Evolutionary conservation across 1,140 invertebrate genomes (phyloP), one percentile per base, ranked within the genome.

Genomic region (Meloidogyne chitwoodi): DNA sequence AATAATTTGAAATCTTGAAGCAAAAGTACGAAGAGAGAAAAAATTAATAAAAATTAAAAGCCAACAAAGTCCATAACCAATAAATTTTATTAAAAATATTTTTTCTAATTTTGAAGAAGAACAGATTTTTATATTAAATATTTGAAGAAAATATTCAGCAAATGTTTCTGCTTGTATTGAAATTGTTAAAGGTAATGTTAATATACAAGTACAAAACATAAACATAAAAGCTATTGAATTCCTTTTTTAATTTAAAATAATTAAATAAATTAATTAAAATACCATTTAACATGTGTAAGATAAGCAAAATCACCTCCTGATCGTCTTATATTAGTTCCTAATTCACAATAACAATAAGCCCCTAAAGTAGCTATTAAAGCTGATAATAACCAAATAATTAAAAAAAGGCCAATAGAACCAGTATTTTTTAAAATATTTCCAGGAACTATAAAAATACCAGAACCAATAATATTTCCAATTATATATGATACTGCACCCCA

Each of bases 381-480:
- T 16, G 83, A 83, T 4, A 83, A 22, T 27, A 34, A 24, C 81
- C 81, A 83, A 64, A 83, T 73, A 29, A 74, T 74, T 19, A 83
- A 72, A 14, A 81, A 82, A 29, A 84, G 67, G 16, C 81, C 81
- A 48, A 83, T 79, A n/a, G 86, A 87, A 34, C 78, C 73, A 5
- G 84, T 81, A 64, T 81, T 65, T 24, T 69, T 63, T 22, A 84
- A 75, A 27, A 86, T 84, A 19, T 71, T 75, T 11, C 92, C 93
- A 1, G 94, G 94, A 56, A 93, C 93, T 22, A 97, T 93, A 88
- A 97, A 97, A 84, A 97, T 96, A 0, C 94, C 94, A 4, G 92
- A 93, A 44, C 93, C 94, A 76, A 96, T 95, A 84, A 96, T 96
- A 77, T 93, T 94, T 0, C 94, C 94, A 44, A 96, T 93, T 80